Evolutionary conservation across 2,888 invertebrate species (phyloP).

Genomic region (Cryptus viduatorius): DNA sequence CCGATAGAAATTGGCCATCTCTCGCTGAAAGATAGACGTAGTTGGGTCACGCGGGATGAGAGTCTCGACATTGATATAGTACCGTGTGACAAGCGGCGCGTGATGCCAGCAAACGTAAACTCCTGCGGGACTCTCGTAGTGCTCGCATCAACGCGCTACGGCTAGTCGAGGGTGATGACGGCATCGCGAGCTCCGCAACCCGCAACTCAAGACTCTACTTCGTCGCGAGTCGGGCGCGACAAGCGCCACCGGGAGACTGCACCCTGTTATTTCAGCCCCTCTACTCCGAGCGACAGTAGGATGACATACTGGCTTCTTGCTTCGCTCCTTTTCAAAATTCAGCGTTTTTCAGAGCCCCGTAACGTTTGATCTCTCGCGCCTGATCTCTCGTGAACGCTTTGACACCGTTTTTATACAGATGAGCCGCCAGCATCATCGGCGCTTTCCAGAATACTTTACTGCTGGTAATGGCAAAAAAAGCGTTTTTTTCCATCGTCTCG

Average conservation of each 20-base stretch:
- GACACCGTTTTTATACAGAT: not conserved
- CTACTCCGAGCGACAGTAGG: not conserved
- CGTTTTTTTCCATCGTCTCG: too few relatives aligned
- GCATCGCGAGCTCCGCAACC: not conserved
- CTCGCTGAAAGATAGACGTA: not conserved
- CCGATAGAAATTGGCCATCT: slow-evolving; percentile 11
- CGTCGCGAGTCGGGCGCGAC: slow-evolving; percentile 14
- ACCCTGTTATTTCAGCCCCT: not conserved
- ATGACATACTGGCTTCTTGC: slow-evolving; percentile 1
- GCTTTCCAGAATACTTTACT: too few relatives aligned
- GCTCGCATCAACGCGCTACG: slow-evolving; percentile 39
- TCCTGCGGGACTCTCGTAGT: slow-evolving; percentile 40
- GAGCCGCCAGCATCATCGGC: not conserved
- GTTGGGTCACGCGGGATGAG: slow-evolving; percentile 19
- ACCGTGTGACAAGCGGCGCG: slow-evolving; percentile 28
- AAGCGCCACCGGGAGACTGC: slow-evolving; percentile 6
- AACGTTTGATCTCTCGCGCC: not conserved
- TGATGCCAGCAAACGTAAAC: slow-evolving; percentile 43
- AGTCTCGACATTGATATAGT: slow-evolving; percentile 22
- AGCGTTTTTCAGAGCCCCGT: not conserved
- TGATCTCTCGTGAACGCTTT: not conserved
- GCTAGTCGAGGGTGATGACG: slow-evolving; percentile 26
- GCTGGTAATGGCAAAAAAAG: too few relatives aligned
- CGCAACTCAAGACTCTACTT: slow-evolving; percentile 6
- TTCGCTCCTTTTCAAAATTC: not conserved